Conservation (phyloP, 2,113 vertebrate genomes). For the Pica pica region DNA sequence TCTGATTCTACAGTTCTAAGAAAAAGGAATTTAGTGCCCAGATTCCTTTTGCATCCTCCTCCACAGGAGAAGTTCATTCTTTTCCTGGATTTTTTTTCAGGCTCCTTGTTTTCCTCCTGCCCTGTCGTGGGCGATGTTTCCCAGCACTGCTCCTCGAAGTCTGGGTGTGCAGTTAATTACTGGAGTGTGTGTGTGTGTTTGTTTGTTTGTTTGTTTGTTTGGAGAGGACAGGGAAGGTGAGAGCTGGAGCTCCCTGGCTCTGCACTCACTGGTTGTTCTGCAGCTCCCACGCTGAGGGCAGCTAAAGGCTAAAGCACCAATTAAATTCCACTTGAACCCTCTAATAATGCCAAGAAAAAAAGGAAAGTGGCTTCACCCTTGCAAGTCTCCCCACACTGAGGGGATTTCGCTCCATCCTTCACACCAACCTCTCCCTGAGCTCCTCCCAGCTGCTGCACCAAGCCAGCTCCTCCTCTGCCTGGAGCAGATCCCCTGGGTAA, state of each 20-base stretch:
- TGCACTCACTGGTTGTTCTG: neutral
- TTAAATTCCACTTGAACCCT: conserved; percentile 41
- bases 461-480: neutral
- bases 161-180: neutral
- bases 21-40: neutral
- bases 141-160: neutral
- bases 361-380: neutral
- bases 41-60: neutral
- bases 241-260: neutral
- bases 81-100: neutral
- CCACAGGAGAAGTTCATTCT: neutral
- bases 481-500: neutral
- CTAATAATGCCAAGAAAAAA: neutral
- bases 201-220: neutral
- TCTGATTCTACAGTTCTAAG: neutral
- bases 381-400: fast-evolving
- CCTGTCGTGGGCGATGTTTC: neutral
- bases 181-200: neutral
- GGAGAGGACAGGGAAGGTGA: neutral
- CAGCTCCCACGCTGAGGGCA: neutral
- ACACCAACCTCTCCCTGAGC: neutral
- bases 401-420: neutral
- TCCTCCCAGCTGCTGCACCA: neutral
- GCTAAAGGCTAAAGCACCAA: conserved; percentile 1
- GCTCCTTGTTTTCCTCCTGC: neutral